These are phyloP conservation scores for Atethmia centrago DNA, from an alignment of 2,888 invertebrate species.

Conservation along the genomic window DNA sequence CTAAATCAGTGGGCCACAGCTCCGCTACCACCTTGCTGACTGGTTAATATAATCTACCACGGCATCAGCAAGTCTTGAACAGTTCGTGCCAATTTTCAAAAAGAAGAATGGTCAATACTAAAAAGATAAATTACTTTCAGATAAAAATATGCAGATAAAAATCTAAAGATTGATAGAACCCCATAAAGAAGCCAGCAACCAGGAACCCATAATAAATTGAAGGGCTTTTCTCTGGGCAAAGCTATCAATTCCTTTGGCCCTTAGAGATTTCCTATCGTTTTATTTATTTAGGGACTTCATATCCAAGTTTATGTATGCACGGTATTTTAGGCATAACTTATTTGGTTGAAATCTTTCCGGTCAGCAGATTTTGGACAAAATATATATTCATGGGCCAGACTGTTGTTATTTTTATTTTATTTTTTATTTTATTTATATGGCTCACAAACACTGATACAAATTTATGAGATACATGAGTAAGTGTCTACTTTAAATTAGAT, in stretches of 20 bases:
- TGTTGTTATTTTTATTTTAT: no score
- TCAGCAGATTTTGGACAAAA: background rate
- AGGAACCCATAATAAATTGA: slow-evolving; percentile 56
- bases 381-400: no score
- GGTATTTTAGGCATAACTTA: slow-evolving; percentile 7
- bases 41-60: background rate
- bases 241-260: slow-evolving; percentile 57
- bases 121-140: background rate
- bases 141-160: slow-evolving; percentile 45
- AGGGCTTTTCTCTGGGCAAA: slow-evolving; percentile 52
- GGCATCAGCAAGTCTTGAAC: background rate
- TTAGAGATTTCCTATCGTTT: slow-evolving; percentile 59
- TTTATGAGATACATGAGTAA: no score
- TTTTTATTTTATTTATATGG: no score
- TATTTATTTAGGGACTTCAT: slow-evolving; percentile 57
- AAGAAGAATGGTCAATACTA: background rate
- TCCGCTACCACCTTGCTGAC: background rate
- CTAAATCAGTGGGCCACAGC: no score
- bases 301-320: slow-evolving; percentile 30
- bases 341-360: slow-evolving; percentile 1
- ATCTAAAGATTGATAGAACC: slow-evolving; percentile 40
- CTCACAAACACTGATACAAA: no score
- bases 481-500: no score
- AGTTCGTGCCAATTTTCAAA: background rate
- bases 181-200: slow-evolving; percentile 45